Conservation (phyloP, 1,140 invertebrate genomes). For the Euura saliciscinereae region DNA sequence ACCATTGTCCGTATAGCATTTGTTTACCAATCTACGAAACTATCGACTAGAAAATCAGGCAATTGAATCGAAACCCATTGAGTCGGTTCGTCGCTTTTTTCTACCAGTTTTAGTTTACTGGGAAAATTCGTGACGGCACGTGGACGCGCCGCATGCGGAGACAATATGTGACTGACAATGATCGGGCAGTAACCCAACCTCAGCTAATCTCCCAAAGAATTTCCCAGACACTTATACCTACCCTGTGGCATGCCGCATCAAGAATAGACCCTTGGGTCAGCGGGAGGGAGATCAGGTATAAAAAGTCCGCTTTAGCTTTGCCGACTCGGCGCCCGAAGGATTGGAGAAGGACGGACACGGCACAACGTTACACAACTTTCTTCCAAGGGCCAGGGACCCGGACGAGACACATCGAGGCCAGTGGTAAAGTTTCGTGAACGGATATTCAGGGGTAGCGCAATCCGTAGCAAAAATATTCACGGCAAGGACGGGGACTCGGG, state of each 20-base stretch:
- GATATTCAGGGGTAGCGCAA: too few relatives aligned
- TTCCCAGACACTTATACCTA: background rate
- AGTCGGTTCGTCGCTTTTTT: too few relatives aligned
- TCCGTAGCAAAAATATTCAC: background rate
- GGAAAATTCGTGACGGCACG: background rate
- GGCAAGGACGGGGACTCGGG: too few relatives aligned
- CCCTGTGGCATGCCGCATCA: background rate
- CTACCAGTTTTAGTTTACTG: too few relatives aligned
- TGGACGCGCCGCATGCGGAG: background rate
- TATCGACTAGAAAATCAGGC: too few relatives aligned
- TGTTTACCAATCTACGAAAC: too few relatives aligned
- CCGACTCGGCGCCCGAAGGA: background rate
- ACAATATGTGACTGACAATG: background rate
- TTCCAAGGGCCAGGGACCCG: background rate
- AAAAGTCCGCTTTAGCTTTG: background rate
- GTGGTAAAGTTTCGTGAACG: too few relatives aligned
- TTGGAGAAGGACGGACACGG: background rate
- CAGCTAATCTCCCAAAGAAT: background rate
- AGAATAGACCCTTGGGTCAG: background rate
- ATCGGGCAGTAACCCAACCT: background rate
- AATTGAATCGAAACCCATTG: too few relatives aligned
- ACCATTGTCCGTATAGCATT: too few relatives aligned
- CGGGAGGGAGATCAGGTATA: slow-evolving; percentile 1
- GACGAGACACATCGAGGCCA: too few relatives aligned
- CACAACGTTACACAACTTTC: too few relatives aligned